Percentiles rank a stretch among this genome's conserved stretches.
Conservation (phyloP, 2,113 vertebrate genomes). For the Rafetus swinhoei region DNA sequence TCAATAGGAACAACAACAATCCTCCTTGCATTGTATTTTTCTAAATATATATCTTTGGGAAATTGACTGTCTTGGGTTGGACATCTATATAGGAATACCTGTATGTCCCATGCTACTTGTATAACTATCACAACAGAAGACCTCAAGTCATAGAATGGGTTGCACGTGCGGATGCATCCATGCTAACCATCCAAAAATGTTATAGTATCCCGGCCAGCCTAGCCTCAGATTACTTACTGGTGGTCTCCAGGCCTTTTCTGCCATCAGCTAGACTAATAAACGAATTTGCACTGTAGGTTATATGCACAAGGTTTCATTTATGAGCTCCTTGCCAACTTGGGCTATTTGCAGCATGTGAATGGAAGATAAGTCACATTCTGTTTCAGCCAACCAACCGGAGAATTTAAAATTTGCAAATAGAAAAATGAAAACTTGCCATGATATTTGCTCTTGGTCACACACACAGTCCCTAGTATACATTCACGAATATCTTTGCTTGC, state of each 20-base stretch:
- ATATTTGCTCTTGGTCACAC: not conserved
- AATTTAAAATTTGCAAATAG: not conserved
- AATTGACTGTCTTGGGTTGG: not conserved
- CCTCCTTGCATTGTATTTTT: not conserved
- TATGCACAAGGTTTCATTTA: not conserved
- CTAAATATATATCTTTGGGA: not conserved
- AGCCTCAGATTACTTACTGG: not conserved
- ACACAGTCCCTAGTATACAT: not conserved
- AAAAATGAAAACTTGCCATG: not conserved
- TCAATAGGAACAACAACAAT: not conserved
- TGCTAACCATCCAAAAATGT: not conserved
- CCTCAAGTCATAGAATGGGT: not conserved
- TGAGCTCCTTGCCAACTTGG: not conserved
- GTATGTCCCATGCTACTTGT: not conserved
- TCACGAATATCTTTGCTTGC: not conserved
- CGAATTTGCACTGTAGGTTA: not conserved
- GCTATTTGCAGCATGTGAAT: not conserved
- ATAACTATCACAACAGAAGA: not conserved
- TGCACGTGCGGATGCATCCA: not conserved
- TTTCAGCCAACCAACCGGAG: not conserved
- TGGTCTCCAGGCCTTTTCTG: not conserved
- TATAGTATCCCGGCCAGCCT: rapidly evolving
- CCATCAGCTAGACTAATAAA: not conserved
- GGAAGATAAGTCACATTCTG: not conserved
- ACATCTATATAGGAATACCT: not conserved